Percentiles rank a stretch among this genome's conserved stretches.
These are phyloP conservation scores for Nymphicus hollandicus DNA, from an alignment of 2,113 vertebrate species.

Conservation along the genomic window DNA sequence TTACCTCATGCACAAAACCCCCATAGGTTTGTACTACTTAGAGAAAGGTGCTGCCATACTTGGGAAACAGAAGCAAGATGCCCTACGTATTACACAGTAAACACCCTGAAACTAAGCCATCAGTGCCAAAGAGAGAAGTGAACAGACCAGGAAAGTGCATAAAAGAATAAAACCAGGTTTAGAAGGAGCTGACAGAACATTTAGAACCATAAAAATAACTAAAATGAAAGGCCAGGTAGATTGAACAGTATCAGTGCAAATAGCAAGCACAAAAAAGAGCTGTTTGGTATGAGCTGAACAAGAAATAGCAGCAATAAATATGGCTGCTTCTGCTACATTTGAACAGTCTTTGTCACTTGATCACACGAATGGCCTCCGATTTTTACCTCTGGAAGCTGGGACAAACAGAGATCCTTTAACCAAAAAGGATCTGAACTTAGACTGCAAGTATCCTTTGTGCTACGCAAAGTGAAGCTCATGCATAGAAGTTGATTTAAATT, in stretches of 20 bases:
- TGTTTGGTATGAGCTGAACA: neutral
- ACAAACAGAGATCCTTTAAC: neutral
- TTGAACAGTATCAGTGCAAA: neutral
- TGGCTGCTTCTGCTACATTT: neutral
- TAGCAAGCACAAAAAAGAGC: neutral
- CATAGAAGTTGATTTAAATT: neutral
- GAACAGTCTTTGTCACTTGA: neutral
- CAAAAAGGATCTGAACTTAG: neutral
- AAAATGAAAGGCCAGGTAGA: neutral
- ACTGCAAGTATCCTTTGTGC: accelerated
- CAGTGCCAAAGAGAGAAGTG: neutral
- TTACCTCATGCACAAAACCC: neutral
- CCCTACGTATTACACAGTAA: neutral
- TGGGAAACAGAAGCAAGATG: neutral
- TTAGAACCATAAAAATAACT: neutral
- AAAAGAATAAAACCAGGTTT: neutral
- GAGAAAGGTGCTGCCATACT: neutral
- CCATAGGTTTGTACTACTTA: neutral
- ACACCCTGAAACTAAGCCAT: neutral
- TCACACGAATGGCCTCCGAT: neutral
- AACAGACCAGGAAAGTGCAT: neutral
- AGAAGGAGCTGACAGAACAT: constrained; percentile 33
- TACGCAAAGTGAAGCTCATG: neutral
- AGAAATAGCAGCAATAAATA: neutral
- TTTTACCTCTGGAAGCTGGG: neutral